phyloP scores from a whole-genome alignment of 2,888 invertebrate genomes.

The Odontocerum albicorne region DNA sequence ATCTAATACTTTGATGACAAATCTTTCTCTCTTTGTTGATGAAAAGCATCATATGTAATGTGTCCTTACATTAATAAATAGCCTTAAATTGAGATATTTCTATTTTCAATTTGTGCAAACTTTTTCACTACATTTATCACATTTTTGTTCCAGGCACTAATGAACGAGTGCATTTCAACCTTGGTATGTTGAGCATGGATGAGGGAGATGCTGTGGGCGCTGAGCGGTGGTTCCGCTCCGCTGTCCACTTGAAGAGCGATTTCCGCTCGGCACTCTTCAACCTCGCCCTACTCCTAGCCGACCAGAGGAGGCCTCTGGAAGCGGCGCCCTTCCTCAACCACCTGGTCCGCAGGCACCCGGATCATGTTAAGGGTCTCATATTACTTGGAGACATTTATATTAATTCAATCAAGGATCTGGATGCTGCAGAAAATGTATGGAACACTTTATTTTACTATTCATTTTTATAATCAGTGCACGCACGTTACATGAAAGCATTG shows the following conservation, averaged over 20 bases:
- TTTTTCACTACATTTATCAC: no score
- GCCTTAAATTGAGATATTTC: no score
- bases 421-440: constrained; percentile 90
- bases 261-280: constrained; percentile 95
- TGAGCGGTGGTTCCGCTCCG: constrained; percentile 88
- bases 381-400: constrained; percentile 95
- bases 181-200: constrained; percentile 97
- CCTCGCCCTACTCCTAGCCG: constrained; percentile 85
- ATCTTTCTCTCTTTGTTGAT: no score
- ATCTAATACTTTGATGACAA: no score
- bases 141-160: constrained; percentile 66
- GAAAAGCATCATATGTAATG: no score
- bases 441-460: no score
- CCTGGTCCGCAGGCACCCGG: constrained; percentile 86
- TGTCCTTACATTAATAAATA: no score
- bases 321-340: constrained; percentile 92
- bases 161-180: constrained; percentile 91
- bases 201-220: constrained; percentile 86
- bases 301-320: constrained; percentile 84
- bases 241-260: constrained; percentile 84
- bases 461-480: background rate
- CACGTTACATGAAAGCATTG: no score
- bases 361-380: constrained; percentile 93
- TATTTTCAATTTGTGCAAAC: no score
- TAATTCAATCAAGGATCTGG: constrained; percentile 90